Evolutionary conservation across 2,797 vertebrate genomes (phyloP).

Genomic region (Thunnus albacares): DNA sequence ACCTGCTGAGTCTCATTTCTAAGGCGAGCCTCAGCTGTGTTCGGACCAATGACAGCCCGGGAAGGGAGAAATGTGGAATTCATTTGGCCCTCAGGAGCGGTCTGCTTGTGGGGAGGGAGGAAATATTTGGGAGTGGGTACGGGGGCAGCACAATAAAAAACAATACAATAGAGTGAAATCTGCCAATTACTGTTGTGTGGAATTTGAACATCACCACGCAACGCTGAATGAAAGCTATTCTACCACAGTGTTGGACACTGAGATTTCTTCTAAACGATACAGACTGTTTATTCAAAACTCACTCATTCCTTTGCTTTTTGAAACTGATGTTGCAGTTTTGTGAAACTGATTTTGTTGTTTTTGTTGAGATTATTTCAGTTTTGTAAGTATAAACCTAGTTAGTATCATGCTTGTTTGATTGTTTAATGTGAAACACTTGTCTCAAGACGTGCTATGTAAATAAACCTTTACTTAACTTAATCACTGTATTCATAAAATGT

Average conservation of each 20-base stretch:
- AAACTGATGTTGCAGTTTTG: too few relatives aligned
- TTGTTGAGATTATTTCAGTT: too few relatives aligned
- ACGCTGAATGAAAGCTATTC: conserved; percentile 25
- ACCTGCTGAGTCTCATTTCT: conserved; percentile 90
- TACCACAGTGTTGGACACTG: conserved; percentile 16
- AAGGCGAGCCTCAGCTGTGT: conserved; percentile 89
- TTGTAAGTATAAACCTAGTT: too few relatives aligned
- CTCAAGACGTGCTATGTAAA: too few relatives aligned
- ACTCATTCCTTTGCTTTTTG: too few relatives aligned
- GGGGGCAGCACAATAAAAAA: conserved; percentile 53
- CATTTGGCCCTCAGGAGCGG: conserved; percentile 86
- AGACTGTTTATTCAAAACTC: too few relatives aligned
- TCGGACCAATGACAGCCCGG: conserved; percentile 89
- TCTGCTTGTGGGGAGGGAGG: conserved; percentile 38
- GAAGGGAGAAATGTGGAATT: conserved; percentile 93
- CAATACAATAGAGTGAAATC: conserved; percentile 45
- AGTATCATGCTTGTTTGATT: too few relatives aligned
- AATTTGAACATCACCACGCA: conserved; percentile 41
- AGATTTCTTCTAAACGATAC: conserved; percentile 19
- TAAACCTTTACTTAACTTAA: too few relatives aligned
- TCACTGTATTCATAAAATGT: background rate
- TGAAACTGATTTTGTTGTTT: too few relatives aligned
- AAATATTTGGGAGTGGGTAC: conserved; percentile 61
- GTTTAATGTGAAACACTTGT: too few relatives aligned
- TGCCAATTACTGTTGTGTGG: conserved; percentile 48